Percentiles rank a stretch among this genome's conserved stretches.
These are phyloP conservation scores for Drosophila paulistorum DNA, from an alignment of 1,140 invertebrate genomes.

Conservation along the genomic window DNA sequence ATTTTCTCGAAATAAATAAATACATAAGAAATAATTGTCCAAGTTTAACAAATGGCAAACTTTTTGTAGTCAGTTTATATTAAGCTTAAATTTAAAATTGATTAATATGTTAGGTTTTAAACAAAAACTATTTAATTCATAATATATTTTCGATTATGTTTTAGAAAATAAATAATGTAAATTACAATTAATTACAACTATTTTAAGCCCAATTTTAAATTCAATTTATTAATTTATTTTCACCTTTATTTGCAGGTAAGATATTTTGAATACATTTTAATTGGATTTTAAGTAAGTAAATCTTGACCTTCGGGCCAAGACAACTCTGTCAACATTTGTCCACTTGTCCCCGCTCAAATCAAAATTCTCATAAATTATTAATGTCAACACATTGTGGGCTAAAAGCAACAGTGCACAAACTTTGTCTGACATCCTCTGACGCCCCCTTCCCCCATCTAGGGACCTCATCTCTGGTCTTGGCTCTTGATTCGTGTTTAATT, in stretches of 20 bases:
- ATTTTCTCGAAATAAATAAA: too few relatives aligned
- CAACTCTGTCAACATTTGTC: conserved; percentile 28
- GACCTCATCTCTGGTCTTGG: conserved; percentile 8
- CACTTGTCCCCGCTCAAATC: conserved; percentile 39
- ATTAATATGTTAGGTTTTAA: too few relatives aligned
- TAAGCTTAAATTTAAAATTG: too few relatives aligned
- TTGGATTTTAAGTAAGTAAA: conserved; percentile 24
- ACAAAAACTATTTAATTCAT: too few relatives aligned
- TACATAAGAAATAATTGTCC: too few relatives aligned
- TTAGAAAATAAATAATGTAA: too few relatives aligned
- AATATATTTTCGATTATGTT: too few relatives aligned
- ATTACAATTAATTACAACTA: too few relatives aligned
- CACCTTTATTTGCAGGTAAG: conserved; percentile 57
- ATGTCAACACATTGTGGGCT: conserved; percentile 59
- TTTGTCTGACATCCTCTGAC: conserved; percentile 6
- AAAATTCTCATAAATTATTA: conserved; percentile 55
- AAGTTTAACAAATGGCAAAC: too few relatives aligned
- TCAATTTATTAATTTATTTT: conserved; percentile 2
- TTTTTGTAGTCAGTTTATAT: too few relatives aligned
- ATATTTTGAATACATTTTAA: neutral
- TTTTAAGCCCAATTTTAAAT: neutral
- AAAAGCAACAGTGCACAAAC: neutral
- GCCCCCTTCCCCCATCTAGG: neutral
- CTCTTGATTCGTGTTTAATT: conserved; percentile 76
- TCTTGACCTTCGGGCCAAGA: conserved; percentile 1